Evolutionary conservation across 64 coral and sea anemone genomes (phyloP), one percentile per base, ranked within the genome.

Genomic region (Hydrozoanthus tunicans): DNA sequence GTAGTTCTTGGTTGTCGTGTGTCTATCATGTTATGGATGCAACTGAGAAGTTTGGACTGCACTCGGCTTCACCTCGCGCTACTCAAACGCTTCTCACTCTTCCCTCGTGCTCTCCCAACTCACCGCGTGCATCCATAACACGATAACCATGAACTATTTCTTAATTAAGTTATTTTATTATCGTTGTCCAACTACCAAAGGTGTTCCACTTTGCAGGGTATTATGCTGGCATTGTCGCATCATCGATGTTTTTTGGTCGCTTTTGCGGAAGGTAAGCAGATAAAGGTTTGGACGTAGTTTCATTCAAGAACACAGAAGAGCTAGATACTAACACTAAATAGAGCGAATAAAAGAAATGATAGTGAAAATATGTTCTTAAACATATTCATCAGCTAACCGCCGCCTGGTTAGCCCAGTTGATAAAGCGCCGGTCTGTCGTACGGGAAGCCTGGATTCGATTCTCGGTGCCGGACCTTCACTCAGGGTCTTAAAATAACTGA

Each of bases 181-280:
- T 62, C 13, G 14, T 43, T 62, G 58, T 17, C 5, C 26, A 74
- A 81, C 9, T 24, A 8, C 6, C 6, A 15, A 15, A 1, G 12
- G 3, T 6, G 0, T 64, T 52, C 9, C 7, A 25, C 60, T 58
- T 70, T 56, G 72, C 54, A 86, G 83, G 83, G 6, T 74, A 86
- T 23, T 86, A 86, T 86, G 83, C 68, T 15, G 83, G 83, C 11
- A 86, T 86, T 17, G 17, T 88, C 59, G 84, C 84, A 51, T 88
- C 84, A 88, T 15, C 68, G 14, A 51, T 88, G 84, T 88, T 88
- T 55, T 51, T 71, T 61, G 84, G 84, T 60, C 84, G 84, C 6
- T 6, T 88, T 58, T 43, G 32, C 51, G 84, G 84, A 61, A 74
- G 84, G 84, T 86, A 86, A 57, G 5, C 5, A 26, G 6, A 11